These are phyloP conservation scores for Hippocampus kuda DNA, from an alignment of 2,797 vertebrate genomes.

Conservation along the genomic window DNA sequence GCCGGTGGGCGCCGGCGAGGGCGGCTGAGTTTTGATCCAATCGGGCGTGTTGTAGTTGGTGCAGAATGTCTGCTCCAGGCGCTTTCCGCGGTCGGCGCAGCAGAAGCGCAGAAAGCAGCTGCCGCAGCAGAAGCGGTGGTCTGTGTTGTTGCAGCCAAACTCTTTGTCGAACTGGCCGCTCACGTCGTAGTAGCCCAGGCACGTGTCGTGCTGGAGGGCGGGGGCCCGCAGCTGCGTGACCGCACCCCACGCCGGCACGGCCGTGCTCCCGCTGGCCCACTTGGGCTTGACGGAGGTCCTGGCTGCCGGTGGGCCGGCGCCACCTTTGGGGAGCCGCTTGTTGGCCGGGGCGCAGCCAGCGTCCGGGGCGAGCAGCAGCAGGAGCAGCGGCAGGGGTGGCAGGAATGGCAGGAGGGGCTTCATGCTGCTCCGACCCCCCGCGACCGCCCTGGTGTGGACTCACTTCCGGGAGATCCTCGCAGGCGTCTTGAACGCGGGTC, in stretches of 20 bases:
- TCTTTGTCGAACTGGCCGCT: constrained; percentile 94
- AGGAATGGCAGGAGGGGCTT: constrained; percentile 66
- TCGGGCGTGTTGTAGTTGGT: constrained; percentile 91
- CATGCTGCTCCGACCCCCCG: constrained; percentile 61
- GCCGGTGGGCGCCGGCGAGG: constrained; percentile 71
- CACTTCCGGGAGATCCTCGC: background rate
- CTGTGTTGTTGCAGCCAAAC: constrained; percentile 95
- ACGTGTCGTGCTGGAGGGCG: constrained; percentile 76
- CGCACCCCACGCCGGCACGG: constrained; percentile 42
- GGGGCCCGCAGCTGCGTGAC: constrained; percentile 65
- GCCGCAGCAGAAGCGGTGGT: constrained; percentile 94
- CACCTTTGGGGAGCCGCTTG: constrained; percentile 51
- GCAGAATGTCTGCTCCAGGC: constrained; percentile 85
- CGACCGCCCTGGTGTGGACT: background rate
- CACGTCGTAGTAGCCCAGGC: constrained; percentile 94
- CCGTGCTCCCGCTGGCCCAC: constrained; percentile 62
- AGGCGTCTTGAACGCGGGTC: background rate
- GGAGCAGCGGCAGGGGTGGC: constrained; percentile 69
- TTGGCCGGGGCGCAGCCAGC: constrained; percentile 56
- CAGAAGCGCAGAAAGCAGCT: constrained; percentile 97
- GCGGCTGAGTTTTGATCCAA: constrained; percentile 84
- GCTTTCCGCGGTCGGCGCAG: constrained; percentile 88
- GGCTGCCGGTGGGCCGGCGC: constrained; percentile 29
- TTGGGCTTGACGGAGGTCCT: constrained; percentile 50
- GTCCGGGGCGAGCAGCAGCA: constrained; percentile 40